Evolutionary conservation across 1,140 invertebrate species (phyloP).

Genomic region (Heliconius melpomene): DNA sequence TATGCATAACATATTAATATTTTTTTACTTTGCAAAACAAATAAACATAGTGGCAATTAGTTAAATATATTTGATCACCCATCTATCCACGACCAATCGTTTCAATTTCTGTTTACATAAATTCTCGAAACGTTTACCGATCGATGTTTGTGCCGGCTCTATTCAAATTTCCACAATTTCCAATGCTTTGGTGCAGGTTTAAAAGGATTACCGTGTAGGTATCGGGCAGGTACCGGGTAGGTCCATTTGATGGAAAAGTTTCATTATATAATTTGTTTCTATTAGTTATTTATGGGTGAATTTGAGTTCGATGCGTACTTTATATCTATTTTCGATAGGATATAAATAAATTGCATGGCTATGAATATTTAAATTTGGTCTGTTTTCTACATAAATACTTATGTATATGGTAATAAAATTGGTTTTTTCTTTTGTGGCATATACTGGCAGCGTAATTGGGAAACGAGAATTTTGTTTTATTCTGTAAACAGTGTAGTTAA

Average conservation of each 20-base stretch:
- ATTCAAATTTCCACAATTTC: conserved; percentile 21
- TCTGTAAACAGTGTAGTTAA: too few relatives aligned
- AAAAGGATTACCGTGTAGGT: conserved; percentile 23
- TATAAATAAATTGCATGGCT: not conserved
- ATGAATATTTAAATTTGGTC: not conserved
- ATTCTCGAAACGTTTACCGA: conserved; percentile 29
- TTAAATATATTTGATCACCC: conserved; percentile 28
- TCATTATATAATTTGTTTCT: not conserved
- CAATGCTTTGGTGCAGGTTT: conserved; percentile 18
- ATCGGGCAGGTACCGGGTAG: too few relatives aligned
- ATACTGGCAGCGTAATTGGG: too few relatives aligned
- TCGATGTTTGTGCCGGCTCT: conserved; percentile 13
- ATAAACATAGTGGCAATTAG: not conserved
- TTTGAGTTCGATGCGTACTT: not conserved
- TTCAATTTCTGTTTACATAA: conserved; percentile 39
- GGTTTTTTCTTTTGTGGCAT: too few relatives aligned
- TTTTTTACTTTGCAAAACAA: not conserved
- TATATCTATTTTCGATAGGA: not conserved
- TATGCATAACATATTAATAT: not conserved
- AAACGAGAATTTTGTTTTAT: too few relatives aligned
- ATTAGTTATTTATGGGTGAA: not conserved
- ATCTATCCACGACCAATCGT: conserved; percentile 31
- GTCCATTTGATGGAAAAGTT: not conserved
- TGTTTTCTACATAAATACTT: not conserved
- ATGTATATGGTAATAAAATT: too few relatives aligned